Evolutionary conservation across 2,797 vertebrate genomes (phyloP), one percentile per base, ranked within the genome.

Genomic region (Varecia variegata): DNA sequence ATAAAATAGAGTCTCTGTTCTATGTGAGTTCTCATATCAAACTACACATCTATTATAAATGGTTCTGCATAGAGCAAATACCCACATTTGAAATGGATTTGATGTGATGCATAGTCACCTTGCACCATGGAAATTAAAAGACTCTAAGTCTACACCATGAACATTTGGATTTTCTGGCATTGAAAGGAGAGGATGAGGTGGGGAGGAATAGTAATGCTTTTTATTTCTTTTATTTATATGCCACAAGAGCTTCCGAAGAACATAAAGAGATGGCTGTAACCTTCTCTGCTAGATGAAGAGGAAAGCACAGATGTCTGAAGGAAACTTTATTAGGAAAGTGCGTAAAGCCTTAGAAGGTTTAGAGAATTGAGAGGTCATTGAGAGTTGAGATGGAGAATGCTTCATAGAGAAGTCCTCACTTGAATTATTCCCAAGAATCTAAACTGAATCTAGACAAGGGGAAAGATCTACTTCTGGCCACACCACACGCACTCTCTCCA

Each of bases 11-110:
- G 47, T 60, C 62, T 60, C 52, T 13, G 9, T 96, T 70, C 94
- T 93, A 96, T 77, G 67, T 74, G 92, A 91, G 23, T 94, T 97
- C 54, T 96, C 88, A 93, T 73, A 95, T 89, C 91, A 89, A 95
- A 83, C 47, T 71, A 80, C 94, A 95, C 95, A 94, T 87, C 86
- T 88, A 90, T 71, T 74, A 40, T 94, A 89, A 86, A 65, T 95
- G 38, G 38, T 67, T 84, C 82, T 35, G 0, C 71, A n/a, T 84
- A 77, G 11, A 88, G 14, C 79, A 81, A 92, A 83, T 56, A 15
- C 23, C 7, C n/a, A 52, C 30, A 88, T 93, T 95, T 93, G 43
- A 94, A 94, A 88, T 47, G 20, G 43, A 68, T 88, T 90, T 18
- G 45, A 62, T 14, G 25, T 84, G 85, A 89, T 94, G 71, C 56